These are phyloP conservation scores for Heterotis niloticus DNA, from an alignment of 2,113 vertebrate genomes.

Conservation along the genomic window DNA sequence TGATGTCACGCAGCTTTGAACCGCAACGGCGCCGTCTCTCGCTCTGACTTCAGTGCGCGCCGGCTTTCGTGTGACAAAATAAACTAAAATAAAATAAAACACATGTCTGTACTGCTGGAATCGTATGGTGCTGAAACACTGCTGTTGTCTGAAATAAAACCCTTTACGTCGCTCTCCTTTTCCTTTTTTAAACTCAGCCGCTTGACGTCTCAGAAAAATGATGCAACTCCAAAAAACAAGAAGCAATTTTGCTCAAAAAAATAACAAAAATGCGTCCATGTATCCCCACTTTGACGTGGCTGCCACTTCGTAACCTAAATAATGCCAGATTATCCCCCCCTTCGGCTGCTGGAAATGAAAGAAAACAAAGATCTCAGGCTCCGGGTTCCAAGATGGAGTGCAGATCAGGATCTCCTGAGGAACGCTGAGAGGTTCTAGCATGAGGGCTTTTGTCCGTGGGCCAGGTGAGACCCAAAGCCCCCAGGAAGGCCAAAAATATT, in stretches of 20 bases:
- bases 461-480: no score
- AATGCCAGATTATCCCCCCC: background rate
- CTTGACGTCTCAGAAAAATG: background rate
- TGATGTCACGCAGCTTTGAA: no score
- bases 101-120: no score
- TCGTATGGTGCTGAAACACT: no score
- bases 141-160: no score
- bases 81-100: no score
- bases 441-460: no score
- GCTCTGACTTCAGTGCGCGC: no score
- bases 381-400: background rate
- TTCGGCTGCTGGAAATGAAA: background rate
- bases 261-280: background rate
- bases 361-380: background rate
- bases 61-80: no score
- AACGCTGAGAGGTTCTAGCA: background rate
- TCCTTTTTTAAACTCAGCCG: background rate
- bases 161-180: no score
- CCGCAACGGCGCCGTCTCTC: no score
- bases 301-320: background rate
- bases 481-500: no score
- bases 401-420: background rate
- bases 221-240: background rate
- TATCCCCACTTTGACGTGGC: background rate
- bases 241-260: background rate